Evolutionary conservation across 2,797 vertebrate genomes (phyloP).

Genomic region (Centropyge bicolor): DNA sequence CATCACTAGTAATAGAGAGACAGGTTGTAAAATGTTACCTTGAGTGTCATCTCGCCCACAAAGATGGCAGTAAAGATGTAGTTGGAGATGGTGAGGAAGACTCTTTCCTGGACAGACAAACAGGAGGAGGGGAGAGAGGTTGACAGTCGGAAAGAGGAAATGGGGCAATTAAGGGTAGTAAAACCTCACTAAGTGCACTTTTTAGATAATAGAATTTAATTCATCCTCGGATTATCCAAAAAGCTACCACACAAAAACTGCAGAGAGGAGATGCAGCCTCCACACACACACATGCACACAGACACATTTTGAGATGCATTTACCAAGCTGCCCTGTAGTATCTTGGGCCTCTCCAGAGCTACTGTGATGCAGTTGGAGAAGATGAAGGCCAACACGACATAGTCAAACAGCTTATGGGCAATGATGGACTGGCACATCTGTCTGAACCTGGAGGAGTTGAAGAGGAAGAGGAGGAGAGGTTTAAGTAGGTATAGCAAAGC

Average conservation of each 20-base stretch:
- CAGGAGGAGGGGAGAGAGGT: conserved; percentile 4
- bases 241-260: conserved; percentile 14
- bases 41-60: conserved; percentile 96
- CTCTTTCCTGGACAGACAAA: conserved; percentile 88
- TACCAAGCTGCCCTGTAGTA: conserved; percentile 93
- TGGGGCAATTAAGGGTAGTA: conserved; percentile 44
- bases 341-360: conserved; percentile 96
- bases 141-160: conserved; percentile 45
- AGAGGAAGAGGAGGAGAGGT: not conserved
- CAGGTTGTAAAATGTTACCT: conserved; percentile 86
- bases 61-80: conserved; percentile 99
- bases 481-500: not conserved
- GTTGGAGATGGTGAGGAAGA: conserved; percentile 98
- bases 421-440: conserved; percentile 95
- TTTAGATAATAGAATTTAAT: conserved; percentile 47
- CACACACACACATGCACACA: conserved; percentile 7
- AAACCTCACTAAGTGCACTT: conserved; percentile 49
- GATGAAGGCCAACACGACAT: conserved; percentile 95
- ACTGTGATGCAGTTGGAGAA: conserved; percentile 99
- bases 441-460: conserved; percentile 87
- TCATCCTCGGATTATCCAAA: conserved; percentile 30
- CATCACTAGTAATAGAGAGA: conserved; percentile 36
- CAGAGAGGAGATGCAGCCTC: not conserved
- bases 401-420: conserved; percentile 97
- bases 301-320: conserved; percentile 51